Base-by-base conservation (phyloP, 2,113 vertebrate species). In the Bostrychus sinensis region DNA sequence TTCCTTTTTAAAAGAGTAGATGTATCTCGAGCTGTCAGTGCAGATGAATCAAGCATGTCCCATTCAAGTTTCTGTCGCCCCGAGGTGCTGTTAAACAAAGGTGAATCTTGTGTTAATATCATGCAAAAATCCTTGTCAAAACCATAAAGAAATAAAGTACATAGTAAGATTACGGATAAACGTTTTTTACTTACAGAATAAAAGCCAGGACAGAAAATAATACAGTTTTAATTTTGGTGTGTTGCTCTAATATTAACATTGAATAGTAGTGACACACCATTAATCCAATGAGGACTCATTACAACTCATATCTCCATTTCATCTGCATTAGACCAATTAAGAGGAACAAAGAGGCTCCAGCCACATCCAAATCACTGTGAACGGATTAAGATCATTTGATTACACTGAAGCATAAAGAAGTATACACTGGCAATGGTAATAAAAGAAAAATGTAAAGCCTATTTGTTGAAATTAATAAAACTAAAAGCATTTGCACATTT, bases 311-410 rank as follows among this genome's bases (percentile, higher is more conserved):
- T 89, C 87, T 76, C 48, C 69, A 59, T 83, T 72, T 78, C 72
- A 88, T 90, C 88, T 81, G 71, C 78, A 87, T 84, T 87, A 82
- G 45, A 81, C 64, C 68, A 84, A 83, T 88, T 89, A 89, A n/a
- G 61, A 67, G 66, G 72, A 81, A 85, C 78, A 73, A 82, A 84
- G 80, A 65, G 45, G 84, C 78, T 82, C 48, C 53, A 73, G 76
- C 55, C 56, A 84, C 63, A 72, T 80, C 63, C 57, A 78, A 72
- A 77, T 72, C 64, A 53, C 61, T 78, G 81, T 80, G 42, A 90
- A 87, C 80, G 65, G 82, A 89, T 90, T 85, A 86, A 81, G 72
- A 77, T 86, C 70, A 85, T 88, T 72, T 73, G 85, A 89, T 89
- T 88, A 80, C 38, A 85, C 57, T 77, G 59, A 82, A 62, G 74